These are phyloP conservation scores for Epizoanthus scotinus DNA, from an alignment of 92 coral and sea anemone genomes.

Conservation along the genomic window DNA sequence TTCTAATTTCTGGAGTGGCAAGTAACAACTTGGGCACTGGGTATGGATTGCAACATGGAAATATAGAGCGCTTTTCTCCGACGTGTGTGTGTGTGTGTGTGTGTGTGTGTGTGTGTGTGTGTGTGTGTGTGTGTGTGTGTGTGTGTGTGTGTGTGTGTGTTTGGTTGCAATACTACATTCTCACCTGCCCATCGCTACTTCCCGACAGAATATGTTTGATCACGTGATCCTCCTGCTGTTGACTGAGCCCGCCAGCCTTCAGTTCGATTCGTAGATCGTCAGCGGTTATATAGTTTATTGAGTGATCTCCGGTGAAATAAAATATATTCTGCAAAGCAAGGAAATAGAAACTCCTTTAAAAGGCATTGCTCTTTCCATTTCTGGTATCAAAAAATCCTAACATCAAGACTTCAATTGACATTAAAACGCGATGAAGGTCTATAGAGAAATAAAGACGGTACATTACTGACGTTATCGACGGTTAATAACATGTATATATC, in stretches of 20 bases:
- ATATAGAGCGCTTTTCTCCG: neutral
- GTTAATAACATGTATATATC: too few relatives aligned
- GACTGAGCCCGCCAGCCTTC: conserved; percentile 90
- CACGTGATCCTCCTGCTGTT: conserved; percentile 85
- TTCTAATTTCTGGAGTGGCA: too few relatives aligned
- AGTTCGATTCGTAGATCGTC: conserved; percentile 79
- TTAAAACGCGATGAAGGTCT: too few relatives aligned
- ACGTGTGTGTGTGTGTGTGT: too few relatives aligned
- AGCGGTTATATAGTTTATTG: conserved; percentile 64
- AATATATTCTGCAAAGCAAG: conserved; percentile 65
- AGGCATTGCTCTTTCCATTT: too few relatives aligned
- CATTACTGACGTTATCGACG: too few relatives aligned
- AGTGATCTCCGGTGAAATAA: conserved; percentile 79
- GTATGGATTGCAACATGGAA: neutral
- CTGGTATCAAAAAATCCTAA: too few relatives aligned
- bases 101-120: too few relatives aligned
- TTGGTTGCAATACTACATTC: neutral
- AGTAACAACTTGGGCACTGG: too few relatives aligned
- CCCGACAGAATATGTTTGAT: conserved; percentile 68
- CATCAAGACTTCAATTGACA: too few relatives aligned
- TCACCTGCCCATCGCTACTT: conserved; percentile 57
- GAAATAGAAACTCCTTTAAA: neutral
- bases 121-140: too few relatives aligned
- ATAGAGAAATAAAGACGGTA: too few relatives aligned
- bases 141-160: neutral